Evolutionary conservation across 2,113 vertebrate genomes (phyloP).

Genomic region (Atrichornis clamosus): DNA sequence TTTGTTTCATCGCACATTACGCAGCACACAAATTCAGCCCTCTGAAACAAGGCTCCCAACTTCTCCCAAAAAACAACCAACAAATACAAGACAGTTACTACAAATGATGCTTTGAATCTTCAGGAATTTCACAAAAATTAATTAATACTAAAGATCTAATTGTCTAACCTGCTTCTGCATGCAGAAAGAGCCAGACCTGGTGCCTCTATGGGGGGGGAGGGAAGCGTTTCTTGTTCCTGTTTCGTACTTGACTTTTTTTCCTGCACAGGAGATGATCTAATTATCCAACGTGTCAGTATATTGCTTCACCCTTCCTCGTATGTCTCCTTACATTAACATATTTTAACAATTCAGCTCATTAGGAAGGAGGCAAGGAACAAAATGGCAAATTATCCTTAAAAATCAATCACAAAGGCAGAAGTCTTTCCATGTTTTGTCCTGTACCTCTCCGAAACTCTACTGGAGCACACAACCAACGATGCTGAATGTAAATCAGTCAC

Average conservation of each 20-base stretch:
- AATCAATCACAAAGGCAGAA: slow-evolving; percentile 9
- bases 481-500: neutral
- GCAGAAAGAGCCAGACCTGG: slow-evolving; percentile 35
- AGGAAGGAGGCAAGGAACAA: neutral
- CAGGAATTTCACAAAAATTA: neutral
- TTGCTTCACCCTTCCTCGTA: slow-evolving; percentile 31
- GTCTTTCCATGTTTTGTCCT: neutral
- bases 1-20: neutral
- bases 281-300: slow-evolving; percentile 45
- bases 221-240: slow-evolving; percentile 59
- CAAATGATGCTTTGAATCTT: accelerated
- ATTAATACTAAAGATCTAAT: slow-evolving; percentile 2
- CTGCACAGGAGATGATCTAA: slow-evolving; percentile 55
- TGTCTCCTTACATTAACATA: slow-evolving; percentile 50
- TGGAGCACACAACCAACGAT: neutral
- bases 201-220: slow-evolving; percentile 8
- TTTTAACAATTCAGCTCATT: slow-evolving; percentile 47
- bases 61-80: neutral
- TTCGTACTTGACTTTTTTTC: slow-evolving; percentile 51
- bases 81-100: neutral
- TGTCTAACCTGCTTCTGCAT: slow-evolving; percentile 58
- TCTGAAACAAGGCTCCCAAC: neutral
- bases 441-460: neutral
- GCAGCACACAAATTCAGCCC: neutral
- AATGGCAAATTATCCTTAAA: neutral